Base-by-base conservation (phyloP, 2,888 invertebrate species). In the Drosophila tanythrix region DNA sequence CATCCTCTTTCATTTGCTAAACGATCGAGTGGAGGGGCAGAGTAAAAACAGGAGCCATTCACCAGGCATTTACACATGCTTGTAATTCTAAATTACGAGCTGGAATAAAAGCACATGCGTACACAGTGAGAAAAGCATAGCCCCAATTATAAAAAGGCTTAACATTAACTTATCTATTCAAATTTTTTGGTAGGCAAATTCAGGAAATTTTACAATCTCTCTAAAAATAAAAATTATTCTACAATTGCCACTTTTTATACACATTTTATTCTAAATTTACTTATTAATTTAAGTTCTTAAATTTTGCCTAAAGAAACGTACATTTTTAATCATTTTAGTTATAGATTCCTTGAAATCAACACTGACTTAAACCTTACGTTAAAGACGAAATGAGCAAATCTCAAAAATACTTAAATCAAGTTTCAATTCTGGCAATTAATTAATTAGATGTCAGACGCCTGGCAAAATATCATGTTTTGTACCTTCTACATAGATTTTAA, bases 51-150 rank as follows among this genome's bases (percentile, higher is more conserved):
- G 51, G 43, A 48, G 50, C 21, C 43, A 43, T 40, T 53, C 36
- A 48, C 83, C 76, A 77, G 77, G 64, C 87, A 83, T 86, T 83
- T 83, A 76, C 83, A 83, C 86, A 86, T 81, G 64, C 78, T 56
- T 58, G 71, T 84, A 80, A 87, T 82, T 87, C 88, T 75, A 87
- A 86, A 78, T 87, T 83, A 85, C 84, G 88, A 74, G 73, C 75
- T 36, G 36, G 27, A 43, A 51, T 55, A 61, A 59, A 60, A 18
- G 64, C 55, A 71, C 56, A 51, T 61, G 62, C 8, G 4, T 40
- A 21, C 29, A 21, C 21, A n/a, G 38, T 3, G 29, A 29, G 11
- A 29, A 50, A 50, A 18, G 0, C 1, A 46, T 25, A 15, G 13
- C 1, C 7, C 0, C 15, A 7, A 48, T 4, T 15, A 48, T 7